Evolutionary conservation across 2,797 vertebrate genomes (phyloP).

Genomic region (Eremophila alpestris): DNA sequence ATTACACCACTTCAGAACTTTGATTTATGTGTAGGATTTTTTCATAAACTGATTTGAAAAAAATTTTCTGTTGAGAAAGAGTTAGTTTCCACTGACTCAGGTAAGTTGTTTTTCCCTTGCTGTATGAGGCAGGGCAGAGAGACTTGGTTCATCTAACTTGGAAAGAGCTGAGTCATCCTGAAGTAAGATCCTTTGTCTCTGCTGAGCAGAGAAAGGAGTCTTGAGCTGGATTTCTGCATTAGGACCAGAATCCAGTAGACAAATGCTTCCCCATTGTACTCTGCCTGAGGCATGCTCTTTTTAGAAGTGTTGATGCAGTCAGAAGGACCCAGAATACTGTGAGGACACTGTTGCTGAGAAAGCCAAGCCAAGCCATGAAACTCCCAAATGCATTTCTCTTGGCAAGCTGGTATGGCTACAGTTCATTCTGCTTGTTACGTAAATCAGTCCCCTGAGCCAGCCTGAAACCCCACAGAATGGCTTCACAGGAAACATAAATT

Average conservation of each 20-base stretch:
- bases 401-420: neutral
- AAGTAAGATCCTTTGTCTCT: neutral
- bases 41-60: neutral
- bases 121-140: neutral
- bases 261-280: neutral
- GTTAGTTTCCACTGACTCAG: neutral
- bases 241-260: neutral
- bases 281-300: neutral
- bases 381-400: neutral
- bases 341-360: neutral
- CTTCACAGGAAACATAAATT: neutral
- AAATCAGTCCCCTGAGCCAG: neutral
- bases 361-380: neutral
- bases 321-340: neutral
- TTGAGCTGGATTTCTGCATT: neutral
- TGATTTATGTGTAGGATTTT: fast-evolving
- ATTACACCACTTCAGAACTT: neutral
- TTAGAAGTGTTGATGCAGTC: neutral
- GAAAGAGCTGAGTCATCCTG: neutral
- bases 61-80: neutral
- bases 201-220: neutral
- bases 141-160: neutral
- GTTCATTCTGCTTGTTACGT: neutral
- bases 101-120: neutral
- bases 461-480: neutral